Evolutionary conservation across 2,113 vertebrate genomes (phyloP).

Genomic region (Lichenostomus cassidix): DNA sequence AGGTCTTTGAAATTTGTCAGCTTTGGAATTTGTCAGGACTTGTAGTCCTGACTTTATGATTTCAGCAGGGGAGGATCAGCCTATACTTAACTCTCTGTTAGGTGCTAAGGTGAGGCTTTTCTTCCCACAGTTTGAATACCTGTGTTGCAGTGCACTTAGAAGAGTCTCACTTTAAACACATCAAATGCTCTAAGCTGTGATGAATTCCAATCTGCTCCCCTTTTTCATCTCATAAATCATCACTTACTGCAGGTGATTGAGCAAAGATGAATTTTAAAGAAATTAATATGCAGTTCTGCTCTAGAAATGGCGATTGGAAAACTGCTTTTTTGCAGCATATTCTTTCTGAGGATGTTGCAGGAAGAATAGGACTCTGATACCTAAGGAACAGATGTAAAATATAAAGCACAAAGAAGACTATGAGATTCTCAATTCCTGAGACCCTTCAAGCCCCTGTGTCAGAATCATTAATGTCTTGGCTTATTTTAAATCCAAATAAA

Average conservation of each 20-base stretch:
- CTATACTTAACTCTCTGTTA: neutral
- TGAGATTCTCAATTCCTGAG: neutral
- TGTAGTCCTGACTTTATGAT: neutral
- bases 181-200: neutral
- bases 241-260: neutral
- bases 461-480: neutral
- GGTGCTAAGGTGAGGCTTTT: neutral
- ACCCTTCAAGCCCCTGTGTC: neutral
- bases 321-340: neutral
- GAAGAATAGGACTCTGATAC: neutral
- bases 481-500: neutral
- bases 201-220: neutral
- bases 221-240: neutral
- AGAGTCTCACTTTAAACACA: neutral
- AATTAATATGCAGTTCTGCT: neutral
- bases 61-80: neutral
- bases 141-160: neutral
- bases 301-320: neutral
- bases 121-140: neutral
- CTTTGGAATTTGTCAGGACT: neutral
- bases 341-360: neutral
- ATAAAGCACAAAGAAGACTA: neutral
- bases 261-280: neutral
- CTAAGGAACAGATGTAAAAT: neutral
- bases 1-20: neutral